Evolutionary conservation across 2,797 vertebrate genomes (phyloP), one percentile per base, ranked within the genome.

Genomic region (Podarcis siculus): DNA sequence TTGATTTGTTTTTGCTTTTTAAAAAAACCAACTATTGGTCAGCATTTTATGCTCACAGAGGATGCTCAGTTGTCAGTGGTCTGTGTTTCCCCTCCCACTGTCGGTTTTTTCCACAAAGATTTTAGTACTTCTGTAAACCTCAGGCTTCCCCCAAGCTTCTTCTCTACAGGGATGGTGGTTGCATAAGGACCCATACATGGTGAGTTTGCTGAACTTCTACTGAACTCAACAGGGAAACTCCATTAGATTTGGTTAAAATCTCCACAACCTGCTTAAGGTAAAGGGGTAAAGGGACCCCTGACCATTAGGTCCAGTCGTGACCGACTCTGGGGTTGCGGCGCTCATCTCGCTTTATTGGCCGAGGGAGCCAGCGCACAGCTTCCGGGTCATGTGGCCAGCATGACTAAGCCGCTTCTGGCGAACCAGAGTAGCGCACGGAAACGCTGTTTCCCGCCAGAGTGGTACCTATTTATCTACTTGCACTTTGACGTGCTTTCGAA

Each of bases 361-460:
- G 42, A 42, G 42, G 42, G 42, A 42, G 42, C 42, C 8, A 8
- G 42, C 8, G 42, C 9, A 42, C 42, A 42, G 42, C 42, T 42
- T 42, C 42, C 8, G 8, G 42, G 42, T 42, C 42, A 42, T 42
- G 42, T 42, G 42, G 42, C 42, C 7, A 42, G 42, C 42, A 42
- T 42, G 42, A 42, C 42, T 42, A 42, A 42, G 42, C 42, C 8
- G 1, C 42, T 42, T 42, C 42, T 42, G 42, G 42, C 1, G 8
- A 42, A 42, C 42, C 42, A 42, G 42, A 42, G 42, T 8, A 42
- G 42, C 0, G 42, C 42, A 42, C 8, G 42, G 42, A 42, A 42
- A 42, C 8, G 1, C 42, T 1, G 8, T 42, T 9, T 42, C 42
- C 42, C 8, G 0, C 42, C 8, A 0, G 42, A 42, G 42, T 0